Conservation (phyloP, 2,113 vertebrate species). For the Carassius carassius region DNA sequence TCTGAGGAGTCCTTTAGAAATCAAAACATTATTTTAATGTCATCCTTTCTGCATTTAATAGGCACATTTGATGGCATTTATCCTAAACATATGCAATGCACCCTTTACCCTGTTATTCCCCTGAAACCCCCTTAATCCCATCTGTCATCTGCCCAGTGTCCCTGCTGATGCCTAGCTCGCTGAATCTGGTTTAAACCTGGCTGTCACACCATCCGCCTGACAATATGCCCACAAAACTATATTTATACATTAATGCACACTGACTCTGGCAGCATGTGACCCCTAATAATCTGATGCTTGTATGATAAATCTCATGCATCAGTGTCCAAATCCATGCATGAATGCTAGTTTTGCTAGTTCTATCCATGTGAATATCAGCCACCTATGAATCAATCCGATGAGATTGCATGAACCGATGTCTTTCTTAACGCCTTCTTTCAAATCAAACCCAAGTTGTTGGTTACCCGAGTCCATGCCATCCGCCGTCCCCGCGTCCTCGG, state of each 20-base stretch:
- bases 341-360: conserved; percentile 36
- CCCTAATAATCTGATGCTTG: not conserved
- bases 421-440: not conserved
- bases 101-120: not conserved
- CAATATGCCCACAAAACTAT: not conserved
- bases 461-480: conserved; percentile 74
- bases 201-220: not conserved
- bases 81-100: not conserved
- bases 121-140: conserved; percentile 21
- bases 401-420: not conserved
- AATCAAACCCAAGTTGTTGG: not conserved
- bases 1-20: not conserved
- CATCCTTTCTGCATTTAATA: not conserved
- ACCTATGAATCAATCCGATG: not conserved
- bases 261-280: not conserved
- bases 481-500: conserved; percentile 67
- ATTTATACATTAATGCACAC: not conserved
- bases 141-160: conserved; percentile 24
- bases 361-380: conserved; percentile 1
- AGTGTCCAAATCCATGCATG: not conserved
- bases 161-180: conserved; percentile 61
- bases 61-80: not conserved
- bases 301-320: not conserved
- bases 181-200: conserved; percentile 49
- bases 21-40: not conserved